Evolutionary conservation across 2,888 invertebrate species (phyloP).

Genomic region (Dione juno): DNA sequence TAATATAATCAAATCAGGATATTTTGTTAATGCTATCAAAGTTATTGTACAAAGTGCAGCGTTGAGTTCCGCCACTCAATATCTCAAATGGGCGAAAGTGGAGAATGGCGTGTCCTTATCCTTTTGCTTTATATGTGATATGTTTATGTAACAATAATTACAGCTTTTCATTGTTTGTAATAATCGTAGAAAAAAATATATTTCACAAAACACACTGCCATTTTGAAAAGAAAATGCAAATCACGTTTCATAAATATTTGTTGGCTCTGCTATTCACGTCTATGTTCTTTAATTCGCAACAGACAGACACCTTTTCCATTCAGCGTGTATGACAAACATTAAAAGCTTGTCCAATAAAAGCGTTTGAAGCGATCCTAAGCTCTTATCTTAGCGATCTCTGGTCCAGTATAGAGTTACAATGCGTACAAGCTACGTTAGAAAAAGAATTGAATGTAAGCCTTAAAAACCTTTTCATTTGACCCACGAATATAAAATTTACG

Average conservation of each 20-base stretch:
- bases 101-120: no score
- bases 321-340: conserved; percentile 41
- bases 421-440: conserved; percentile 58
- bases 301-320: conserved; percentile 35
- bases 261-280: neutral
- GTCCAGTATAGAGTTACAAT: conserved; percentile 67
- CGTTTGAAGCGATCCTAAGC: conserved; percentile 58
- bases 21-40: no score
- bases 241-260: conserved; percentile 23
- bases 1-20: neutral
- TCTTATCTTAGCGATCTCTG: conserved; percentile 72
- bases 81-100: no score
- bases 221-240: conserved; percentile 47
- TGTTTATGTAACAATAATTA: no score
- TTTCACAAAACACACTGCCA: conserved; percentile 26
- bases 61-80: no score
- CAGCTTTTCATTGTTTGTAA: no score
- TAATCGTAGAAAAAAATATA: neutral
- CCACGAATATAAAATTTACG: conserved; percentile 66
- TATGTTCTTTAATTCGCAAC: conserved; percentile 17
- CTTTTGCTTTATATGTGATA: no score
- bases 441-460: conserved; percentile 60
- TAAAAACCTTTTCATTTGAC: conserved; percentile 60
- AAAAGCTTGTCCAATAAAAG: conserved; percentile 53
- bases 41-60: no score